Conservation (phyloP, 2,888 invertebrate genomes). For the Dryobotodes eremita region DNA sequence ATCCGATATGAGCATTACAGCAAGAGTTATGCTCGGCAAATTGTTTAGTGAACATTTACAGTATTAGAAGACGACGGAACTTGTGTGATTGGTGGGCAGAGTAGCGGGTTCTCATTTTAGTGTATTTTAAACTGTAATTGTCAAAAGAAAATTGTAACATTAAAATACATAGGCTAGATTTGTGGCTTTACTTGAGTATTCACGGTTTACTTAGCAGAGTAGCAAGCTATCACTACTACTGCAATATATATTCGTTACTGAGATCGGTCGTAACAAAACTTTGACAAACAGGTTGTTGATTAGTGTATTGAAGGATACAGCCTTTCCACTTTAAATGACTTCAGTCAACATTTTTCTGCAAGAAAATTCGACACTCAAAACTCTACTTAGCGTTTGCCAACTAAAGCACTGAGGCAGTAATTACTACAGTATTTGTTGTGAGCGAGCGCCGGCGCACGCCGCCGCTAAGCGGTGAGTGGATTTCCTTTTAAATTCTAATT, state of each 20-base stretch:
- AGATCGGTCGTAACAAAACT: neutral
- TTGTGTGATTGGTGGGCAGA: neutral
- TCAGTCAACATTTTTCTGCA: neutral
- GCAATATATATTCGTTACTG: neutral
- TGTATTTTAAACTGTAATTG: neutral
- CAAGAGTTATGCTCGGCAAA: constrained; percentile 6
- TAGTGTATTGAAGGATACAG: neutral
- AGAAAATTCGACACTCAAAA: neutral
- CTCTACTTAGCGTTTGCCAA: neutral
- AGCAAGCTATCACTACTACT: too few relatives aligned
- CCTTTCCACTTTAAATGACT: neutral
- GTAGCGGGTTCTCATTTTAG: neutral
- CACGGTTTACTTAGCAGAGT: too few relatives aligned
- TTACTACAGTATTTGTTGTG: constrained; percentile 28
- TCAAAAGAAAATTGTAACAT: neutral
- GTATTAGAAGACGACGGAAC: constrained; percentile 4
- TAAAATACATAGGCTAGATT: too few relatives aligned
- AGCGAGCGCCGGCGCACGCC: neutral
- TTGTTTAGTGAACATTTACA: constrained; percentile 7
- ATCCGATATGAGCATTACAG: constrained; percentile 33
- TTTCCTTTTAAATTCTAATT: constrained; percentile 59
- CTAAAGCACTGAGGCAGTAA: constrained; percentile 20
- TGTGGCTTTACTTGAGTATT: too few relatives aligned
- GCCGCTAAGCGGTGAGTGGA: constrained; percentile 19
- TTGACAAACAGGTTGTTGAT: too few relatives aligned